Percentiles rank a stretch among this genome's conserved stretches.
phyloP scores from a whole-genome alignment of 2,888 invertebrate genomes.

The Acronicta aceris region DNA sequence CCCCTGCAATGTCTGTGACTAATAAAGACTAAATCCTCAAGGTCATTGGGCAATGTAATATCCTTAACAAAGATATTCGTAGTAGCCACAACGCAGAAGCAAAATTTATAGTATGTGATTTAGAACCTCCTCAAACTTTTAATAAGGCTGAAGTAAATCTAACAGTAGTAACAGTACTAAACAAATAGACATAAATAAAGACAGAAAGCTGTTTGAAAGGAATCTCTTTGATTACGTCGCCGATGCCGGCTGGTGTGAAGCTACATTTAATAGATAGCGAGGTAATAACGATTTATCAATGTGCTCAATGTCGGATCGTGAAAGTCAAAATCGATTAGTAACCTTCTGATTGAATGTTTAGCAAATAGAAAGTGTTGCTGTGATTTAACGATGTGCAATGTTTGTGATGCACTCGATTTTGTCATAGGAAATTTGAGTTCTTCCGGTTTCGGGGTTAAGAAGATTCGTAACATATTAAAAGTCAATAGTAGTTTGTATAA shows the following conservation, averaged over 20 bases:
- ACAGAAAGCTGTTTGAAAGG: slow-evolving; percentile 52
- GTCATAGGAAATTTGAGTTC: slow-evolving; percentile 13
- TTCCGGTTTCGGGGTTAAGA: too few species aligned
- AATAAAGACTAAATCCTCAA: too few species aligned
- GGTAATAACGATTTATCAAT: slow-evolving; percentile 63
- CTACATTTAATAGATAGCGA: slow-evolving; percentile 50
- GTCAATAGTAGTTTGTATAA: too few species aligned
- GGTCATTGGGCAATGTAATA: too few species aligned
- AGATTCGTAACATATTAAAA: too few species aligned
- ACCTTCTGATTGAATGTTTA: slow-evolving; percentile 55
- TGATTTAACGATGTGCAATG: slow-evolving; percentile 30
- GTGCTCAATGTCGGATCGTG: slow-evolving; percentile 61
- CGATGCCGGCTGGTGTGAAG: slow-evolving; percentile 49
- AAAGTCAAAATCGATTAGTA: slow-evolving; percentile 70
- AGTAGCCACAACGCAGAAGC: not conserved
- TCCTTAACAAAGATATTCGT: not conserved
- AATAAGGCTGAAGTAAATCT: slow-evolving; percentile 7
- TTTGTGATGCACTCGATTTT: slow-evolving; percentile 29
- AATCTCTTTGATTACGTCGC: slow-evolving; percentile 56
- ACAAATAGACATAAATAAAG: slow-evolving; percentile 32
- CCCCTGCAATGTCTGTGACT: too few species aligned
- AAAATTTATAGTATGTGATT: not conserved
- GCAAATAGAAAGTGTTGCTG: slow-evolving; percentile 53
- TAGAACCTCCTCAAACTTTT: not conserved
- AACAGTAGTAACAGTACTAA: slow-evolving; percentile 9